Evolutionary conservation across 2,113 vertebrate genomes (phyloP), one percentile per base, ranked within the genome.

Genomic region (Ptilorrhoa leucosticta): DNA sequence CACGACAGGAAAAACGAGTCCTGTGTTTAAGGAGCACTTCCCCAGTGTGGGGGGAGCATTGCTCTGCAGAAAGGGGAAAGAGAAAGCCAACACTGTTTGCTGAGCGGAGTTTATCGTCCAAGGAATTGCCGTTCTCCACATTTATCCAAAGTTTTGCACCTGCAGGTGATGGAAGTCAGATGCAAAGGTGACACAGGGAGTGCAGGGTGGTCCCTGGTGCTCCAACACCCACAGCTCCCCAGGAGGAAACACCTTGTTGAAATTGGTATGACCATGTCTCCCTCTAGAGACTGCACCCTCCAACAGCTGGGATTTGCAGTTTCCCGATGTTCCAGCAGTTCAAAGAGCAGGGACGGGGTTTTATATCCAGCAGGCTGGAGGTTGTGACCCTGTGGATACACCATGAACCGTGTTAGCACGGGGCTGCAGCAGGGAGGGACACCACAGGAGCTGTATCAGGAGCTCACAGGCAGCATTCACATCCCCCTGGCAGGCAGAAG

Each of bases 241-340:
- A 30, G 71, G 24, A 54, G 14, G 11, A 27, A 73, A 47, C 9
- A 33, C 15, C 16, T 68, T 37, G 21, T 8, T 56, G 54, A 40
- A 69, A 96, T 69, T 10, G 15, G 7, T 24, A 44, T 47, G 86
- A 23, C 19, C 39, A 14, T 39, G 56, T 83, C 91, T 96, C 91
- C 83, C 90, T 87, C 96, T 93, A 92, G 51, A 83, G 81, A 88
- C 57, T 64, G 58, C 28, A 82, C 39, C 40, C 37, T 76, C 75
- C 45, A 69, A 2, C 23, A 44, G 30, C 3, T 28, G 17, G 45
- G 63, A 86, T 75, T 83, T 69, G 18, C 23, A 15, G 57, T 65
- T 10, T 42, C 13, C 63, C 50, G 20, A 10, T 40, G 11, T 14
- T 47, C 24, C n/a, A 60, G 0, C 13, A 30, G 73, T 28, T 93